phyloP scores from a whole-genome alignment of 2,888 invertebrate genomes.

The Aproaerema taeniolella region DNA sequence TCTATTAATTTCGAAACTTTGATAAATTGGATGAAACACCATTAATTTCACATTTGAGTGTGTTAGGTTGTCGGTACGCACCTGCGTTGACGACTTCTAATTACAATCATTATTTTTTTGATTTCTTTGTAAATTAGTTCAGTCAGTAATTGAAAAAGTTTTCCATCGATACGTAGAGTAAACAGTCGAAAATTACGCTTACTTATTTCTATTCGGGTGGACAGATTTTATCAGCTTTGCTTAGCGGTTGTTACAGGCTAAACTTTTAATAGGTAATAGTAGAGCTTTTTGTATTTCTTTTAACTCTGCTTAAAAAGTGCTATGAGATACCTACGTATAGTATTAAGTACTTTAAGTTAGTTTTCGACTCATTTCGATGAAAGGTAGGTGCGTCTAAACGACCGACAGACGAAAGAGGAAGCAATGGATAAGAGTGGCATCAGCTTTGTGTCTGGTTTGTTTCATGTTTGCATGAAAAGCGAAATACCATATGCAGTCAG shows the following conservation, averaged over 20 bases:
- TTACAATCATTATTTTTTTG: constrained; percentile 44
- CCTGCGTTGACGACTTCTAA: constrained; percentile 28
- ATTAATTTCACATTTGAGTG: constrained; percentile 43
- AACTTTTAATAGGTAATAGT: constrained; percentile 61
- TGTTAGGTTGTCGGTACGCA: constrained; percentile 17
- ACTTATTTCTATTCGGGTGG: constrained; percentile 44
- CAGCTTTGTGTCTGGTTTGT: no score
- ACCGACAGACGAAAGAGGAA: no score
- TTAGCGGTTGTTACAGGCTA: constrained; percentile 60
- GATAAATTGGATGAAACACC: constrained; percentile 15
- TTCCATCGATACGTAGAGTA: constrained; percentile 54
- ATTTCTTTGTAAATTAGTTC: constrained; percentile 43
- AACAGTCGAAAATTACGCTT: constrained; percentile 62
- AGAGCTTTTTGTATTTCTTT: no score
- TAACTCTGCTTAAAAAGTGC: no score
- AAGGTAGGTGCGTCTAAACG: no score
- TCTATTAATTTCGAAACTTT: constrained; percentile 5
- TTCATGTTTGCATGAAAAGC: no score
- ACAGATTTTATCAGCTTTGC: constrained; percentile 59
- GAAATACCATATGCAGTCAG: no score
- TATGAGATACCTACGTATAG: no score
- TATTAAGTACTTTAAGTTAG: no score
- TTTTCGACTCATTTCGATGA: no score
- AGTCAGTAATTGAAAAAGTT: constrained; percentile 72
- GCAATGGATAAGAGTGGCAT: no score